These are phyloP conservation scores for Centruroides vittatus DNA, from an alignment of 1,140 invertebrate species.

Conservation along the genomic window DNA sequence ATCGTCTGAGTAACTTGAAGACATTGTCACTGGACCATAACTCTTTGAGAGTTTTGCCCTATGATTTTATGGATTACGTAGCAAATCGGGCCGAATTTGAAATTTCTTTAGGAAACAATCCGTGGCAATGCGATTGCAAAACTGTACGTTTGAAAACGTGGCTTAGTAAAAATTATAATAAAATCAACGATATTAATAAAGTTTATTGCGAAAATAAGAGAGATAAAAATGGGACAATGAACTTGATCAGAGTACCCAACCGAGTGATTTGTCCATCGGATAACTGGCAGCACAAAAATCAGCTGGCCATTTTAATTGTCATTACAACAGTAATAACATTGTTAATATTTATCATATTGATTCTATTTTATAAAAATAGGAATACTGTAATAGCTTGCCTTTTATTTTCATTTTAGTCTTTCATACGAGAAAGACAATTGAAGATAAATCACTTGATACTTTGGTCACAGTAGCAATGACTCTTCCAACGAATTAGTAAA, in stretches of 20 bases:
- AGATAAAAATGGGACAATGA: constrained; percentile 2
- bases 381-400: constrained; percentile 39
- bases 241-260: constrained; percentile 30
- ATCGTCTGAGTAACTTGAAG: constrained; percentile 4
- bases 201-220: constrained; percentile 13
- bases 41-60: constrained; percentile 8
- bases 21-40: constrained; percentile 18
- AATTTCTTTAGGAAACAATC: constrained; percentile 39
- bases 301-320: constrained; percentile 15
- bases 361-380: constrained; percentile 45
- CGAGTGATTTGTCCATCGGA: constrained; percentile 18
- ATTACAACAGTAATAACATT: constrained; percentile 16
- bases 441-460: constrained; percentile 64
- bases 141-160: constrained; percentile 37
- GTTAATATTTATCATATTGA: constrained; percentile 21
- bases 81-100: neutral
- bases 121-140: constrained; percentile 46
- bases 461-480: constrained; percentile 60
- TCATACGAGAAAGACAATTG: constrained; percentile 43
- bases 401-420: constrained; percentile 51
- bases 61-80: constrained; percentile 9
- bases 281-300: constrained; percentile 3
- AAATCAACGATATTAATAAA: constrained; percentile 12
- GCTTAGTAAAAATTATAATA: constrained; percentile 32
- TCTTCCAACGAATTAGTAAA: constrained; percentile 46